Conservation (phyloP, 1,140 invertebrate genomes). For the Leptonema lineaticorne region DNA sequence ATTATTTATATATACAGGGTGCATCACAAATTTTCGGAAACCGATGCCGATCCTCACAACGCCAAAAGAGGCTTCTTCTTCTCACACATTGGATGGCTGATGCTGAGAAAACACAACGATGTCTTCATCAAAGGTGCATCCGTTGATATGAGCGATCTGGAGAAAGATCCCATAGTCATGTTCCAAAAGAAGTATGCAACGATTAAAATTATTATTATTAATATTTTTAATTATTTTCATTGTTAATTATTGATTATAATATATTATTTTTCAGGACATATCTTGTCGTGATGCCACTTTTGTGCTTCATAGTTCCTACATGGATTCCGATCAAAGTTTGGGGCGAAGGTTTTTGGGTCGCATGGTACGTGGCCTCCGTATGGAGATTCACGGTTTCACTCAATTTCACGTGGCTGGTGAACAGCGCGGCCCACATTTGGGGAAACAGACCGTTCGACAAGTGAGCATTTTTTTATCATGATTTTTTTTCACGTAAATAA, state of each 20-base stretch:
- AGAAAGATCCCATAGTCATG: slow-evolving; percentile 63
- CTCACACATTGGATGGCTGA: slow-evolving; percentile 89
- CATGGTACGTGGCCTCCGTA: slow-evolving; percentile 62
- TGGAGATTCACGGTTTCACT: slow-evolving; percentile 60
- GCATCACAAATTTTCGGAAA: slow-evolving; percentile 90
- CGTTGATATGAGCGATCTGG: slow-evolving; percentile 80
- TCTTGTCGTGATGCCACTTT: slow-evolving; percentile 66
- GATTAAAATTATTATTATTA: not conserved
- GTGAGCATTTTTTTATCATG: slow-evolving; percentile 51
- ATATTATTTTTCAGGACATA: slow-evolving; percentile 63
- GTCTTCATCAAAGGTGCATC: slow-evolving; percentile 75
- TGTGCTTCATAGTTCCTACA: slow-evolving; percentile 71
- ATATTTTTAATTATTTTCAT: not conserved
- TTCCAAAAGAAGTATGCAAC: slow-evolving; percentile 60
- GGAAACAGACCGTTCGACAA: slow-evolving; percentile 66
- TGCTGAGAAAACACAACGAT: slow-evolving; percentile 83
- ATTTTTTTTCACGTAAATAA: not conserved
- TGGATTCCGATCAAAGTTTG: slow-evolving; percentile 65
- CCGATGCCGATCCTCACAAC: slow-evolving; percentile 89
- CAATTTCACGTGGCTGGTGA: slow-evolving; percentile 86
- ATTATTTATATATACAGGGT: slow-evolving; percentile 54
- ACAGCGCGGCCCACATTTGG: slow-evolving; percentile 81
- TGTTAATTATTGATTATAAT: not conserved
- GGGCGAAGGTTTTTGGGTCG: slow-evolving; percentile 69
- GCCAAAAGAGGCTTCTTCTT: slow-evolving; percentile 87